phyloP scores from a whole-genome alignment of 1,140 invertebrate genomes.

The Lepidostoma basale region DNA sequence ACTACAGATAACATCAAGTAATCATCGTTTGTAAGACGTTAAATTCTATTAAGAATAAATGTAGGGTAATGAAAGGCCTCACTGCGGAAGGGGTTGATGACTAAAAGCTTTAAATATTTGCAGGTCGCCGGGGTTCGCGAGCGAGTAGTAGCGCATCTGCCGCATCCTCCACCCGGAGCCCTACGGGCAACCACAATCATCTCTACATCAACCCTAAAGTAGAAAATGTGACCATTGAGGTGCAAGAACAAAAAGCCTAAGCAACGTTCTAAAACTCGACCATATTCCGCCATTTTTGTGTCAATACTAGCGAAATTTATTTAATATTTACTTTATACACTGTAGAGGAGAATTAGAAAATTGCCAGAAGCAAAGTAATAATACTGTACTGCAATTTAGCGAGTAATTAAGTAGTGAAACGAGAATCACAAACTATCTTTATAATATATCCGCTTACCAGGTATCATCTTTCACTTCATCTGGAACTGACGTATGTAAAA shows the following conservation, averaged over 20 bases:
- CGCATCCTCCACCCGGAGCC: conserved; percentile 63
- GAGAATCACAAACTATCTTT: neutral
- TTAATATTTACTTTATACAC: neutral
- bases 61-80: too few relatives aligned
- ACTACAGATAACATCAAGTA: too few relatives aligned
- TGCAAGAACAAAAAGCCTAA: conserved; percentile 59
- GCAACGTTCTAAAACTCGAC: neutral
- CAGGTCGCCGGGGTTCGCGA: conserved; percentile 71
- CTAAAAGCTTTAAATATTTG: too few relatives aligned
- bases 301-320: neutral
- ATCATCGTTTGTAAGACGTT: too few relatives aligned
- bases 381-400: conserved; percentile 15
- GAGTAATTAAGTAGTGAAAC: conserved; percentile 10
- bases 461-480: conserved; percentile 2
- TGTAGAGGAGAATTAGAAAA: conserved; percentile 7
- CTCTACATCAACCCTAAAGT: conserved; percentile 56
- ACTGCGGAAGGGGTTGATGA: too few relatives aligned
- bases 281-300: neutral
- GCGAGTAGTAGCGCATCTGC: conserved; percentile 71
- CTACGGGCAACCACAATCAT: conserved; percentile 49
- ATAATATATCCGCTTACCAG: conserved; percentile 13
- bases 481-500: too few relatives aligned
- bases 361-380: conserved; percentile 9
- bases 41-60: too few relatives aligned
- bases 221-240: conserved; percentile 66